Conservation (phyloP, 1,140 invertebrate species). For the Brachionus rubens region DNA sequence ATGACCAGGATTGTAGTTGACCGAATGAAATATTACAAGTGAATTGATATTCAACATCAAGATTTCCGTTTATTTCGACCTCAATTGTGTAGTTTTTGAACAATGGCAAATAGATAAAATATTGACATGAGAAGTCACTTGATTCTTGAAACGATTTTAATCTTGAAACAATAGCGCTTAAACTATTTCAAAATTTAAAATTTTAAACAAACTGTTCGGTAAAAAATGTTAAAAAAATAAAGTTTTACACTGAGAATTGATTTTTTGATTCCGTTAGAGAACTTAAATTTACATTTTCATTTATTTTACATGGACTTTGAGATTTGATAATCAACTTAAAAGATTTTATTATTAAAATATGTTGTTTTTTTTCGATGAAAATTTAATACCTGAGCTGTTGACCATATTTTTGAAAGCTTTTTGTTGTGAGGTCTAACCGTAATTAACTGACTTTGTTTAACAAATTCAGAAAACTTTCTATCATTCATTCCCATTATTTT, state of each 20-base stretch:
- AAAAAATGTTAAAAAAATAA: too few relatives aligned
- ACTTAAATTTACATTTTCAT: background rate
- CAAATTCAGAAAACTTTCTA: background rate
- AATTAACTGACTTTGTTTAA: background rate
- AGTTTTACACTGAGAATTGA: background rate
- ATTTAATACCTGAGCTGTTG: constrained; percentile 3
- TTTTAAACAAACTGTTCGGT: too few relatives aligned
- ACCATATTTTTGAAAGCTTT: constrained; percentile 13
- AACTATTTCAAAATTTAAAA: background rate
- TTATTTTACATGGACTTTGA: constrained; percentile 1
- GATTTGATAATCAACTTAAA: background rate
- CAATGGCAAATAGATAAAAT: constrained; percentile 7
- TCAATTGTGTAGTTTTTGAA: background rate
- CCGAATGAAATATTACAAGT: too few relatives aligned
- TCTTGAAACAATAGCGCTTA: background rate
- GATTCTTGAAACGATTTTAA: constrained; percentile 27
- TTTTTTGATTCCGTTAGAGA: background rate
- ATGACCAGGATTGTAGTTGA: too few relatives aligned
- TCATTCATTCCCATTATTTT: background rate
- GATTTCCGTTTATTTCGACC: background rate
- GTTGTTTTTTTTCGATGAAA: too few relatives aligned
- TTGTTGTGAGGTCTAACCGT: constrained; percentile 3
- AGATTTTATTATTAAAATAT: background rate
- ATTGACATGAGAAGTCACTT: background rate
- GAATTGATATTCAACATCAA: constrained; percentile 2